phyloP scores from a whole-genome alignment of 2,888 invertebrate genomes.

The Polia nebulosa region DNA sequence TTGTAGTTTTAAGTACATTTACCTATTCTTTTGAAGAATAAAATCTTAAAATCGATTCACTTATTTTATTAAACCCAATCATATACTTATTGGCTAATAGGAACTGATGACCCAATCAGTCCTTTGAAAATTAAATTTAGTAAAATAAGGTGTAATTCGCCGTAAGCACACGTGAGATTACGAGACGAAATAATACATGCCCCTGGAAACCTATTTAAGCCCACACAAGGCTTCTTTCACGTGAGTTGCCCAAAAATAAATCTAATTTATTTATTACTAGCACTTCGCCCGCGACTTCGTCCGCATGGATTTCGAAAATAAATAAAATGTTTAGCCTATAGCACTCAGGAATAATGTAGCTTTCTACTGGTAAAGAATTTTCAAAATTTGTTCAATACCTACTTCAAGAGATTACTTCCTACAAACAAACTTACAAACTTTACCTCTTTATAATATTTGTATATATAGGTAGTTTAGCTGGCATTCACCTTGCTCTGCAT shows the following conservation, averaged over 20 bases:
- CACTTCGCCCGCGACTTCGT: no score
- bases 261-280: constrained; percentile 54
- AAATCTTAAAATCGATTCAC: constrained; percentile 30
- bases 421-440: no score
- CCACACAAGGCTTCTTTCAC: constrained; percentile 56
- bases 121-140: constrained; percentile 8
- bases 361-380: no score
- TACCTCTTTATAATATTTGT: background rate
- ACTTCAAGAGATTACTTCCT: no score
- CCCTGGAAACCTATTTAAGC: constrained; percentile 41
- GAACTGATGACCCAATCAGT: constrained; percentile 3
- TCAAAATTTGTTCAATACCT: no score
- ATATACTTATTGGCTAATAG: background rate
- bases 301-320: no score
- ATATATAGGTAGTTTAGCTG: constrained; percentile 1
- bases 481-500: constrained; percentile 3
- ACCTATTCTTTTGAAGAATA: constrained; percentile 49
- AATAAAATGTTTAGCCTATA: no score
- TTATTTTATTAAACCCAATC: constrained; percentile 37
- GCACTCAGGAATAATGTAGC: no score
- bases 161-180: constrained; percentile 17
- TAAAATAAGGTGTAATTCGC: constrained; percentile 21
- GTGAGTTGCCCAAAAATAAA: constrained; percentile 53
- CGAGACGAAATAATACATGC: constrained; percentile 24
- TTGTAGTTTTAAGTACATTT: constrained; percentile 48